phyloP scores from a whole-genome alignment of 2,113 vertebrate species.

The Herpetotheres cachinnans region DNA sequence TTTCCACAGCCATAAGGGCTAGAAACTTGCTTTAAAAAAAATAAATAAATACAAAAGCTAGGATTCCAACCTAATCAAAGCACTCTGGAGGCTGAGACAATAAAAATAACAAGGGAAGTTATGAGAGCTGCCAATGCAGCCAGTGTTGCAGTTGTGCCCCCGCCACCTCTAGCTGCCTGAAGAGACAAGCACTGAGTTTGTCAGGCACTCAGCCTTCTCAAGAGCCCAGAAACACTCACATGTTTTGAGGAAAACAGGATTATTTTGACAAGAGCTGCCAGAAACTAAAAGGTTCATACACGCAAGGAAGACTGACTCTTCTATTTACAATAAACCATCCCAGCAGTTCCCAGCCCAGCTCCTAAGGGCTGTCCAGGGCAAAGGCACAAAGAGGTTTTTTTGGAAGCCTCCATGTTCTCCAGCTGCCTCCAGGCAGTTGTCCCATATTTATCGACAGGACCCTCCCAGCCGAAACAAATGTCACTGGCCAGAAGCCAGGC shows the following conservation, averaged over 20 bases:
- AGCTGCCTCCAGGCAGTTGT: neutral
- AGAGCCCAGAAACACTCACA: conserved; percentile 4
- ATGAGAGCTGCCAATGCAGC: neutral
- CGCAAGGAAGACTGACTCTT: neutral
- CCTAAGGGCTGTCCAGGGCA: conserved; percentile 22
- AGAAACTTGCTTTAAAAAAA: neutral
- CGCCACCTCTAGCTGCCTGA: neutral
- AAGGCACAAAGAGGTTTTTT: conserved; percentile 38
- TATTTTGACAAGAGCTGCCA: conserved; percentile 48
- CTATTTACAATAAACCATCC: neutral
- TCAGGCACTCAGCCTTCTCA: neutral
- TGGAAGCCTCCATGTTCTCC: neutral
- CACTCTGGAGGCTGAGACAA: conserved; percentile 1
- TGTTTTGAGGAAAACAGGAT: conserved; percentile 25
- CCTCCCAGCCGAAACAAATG: neutral
- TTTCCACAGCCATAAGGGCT: neutral
- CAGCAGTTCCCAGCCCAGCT: neutral
- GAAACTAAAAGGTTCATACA: conserved; percentile 26
- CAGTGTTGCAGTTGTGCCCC: neutral
- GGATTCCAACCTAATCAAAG: conserved; percentile 32
- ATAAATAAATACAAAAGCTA: neutral
- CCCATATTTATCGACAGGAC: neutral
- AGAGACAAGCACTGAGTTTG: neutral
- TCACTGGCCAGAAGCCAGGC: neutral
- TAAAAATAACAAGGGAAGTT: neutral